Percentiles rank a stretch among this genome's conserved stretches.
These are phyloP conservation scores for Turdus rufiventris DNA, from an alignment of 2,113 vertebrate genomes.

Conservation along the genomic window DNA sequence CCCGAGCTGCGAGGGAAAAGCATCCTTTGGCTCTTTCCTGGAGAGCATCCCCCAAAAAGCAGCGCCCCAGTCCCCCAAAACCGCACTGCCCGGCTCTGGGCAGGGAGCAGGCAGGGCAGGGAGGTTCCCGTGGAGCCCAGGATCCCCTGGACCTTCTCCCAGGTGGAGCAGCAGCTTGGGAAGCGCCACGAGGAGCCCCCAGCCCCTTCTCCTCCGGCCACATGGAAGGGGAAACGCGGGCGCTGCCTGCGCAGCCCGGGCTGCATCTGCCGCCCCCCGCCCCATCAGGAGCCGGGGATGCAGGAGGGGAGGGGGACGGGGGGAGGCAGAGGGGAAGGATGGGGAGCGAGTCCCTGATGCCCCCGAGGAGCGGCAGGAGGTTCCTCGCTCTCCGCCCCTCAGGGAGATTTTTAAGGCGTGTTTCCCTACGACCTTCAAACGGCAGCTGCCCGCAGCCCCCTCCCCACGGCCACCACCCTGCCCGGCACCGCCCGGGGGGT, in stretches of 20 bases:
- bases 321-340: not conserved
- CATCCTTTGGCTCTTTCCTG: not conserved
- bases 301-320: not conserved
- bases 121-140: accelerated
- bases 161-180: not conserved
- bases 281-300: not conserved
- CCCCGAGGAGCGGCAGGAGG: not conserved
- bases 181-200: not conserved
- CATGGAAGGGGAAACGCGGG: not conserved
- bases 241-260: not conserved
- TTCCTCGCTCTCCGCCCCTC: not conserved
- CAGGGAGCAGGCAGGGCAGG: not conserved
- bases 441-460: not conserved
- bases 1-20: not conserved
- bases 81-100: accelerated
- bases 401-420: not conserved
- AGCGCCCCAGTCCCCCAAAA: accelerated
- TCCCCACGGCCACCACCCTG: not conserved
- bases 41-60: not conserved
- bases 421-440: slow-evolving; percentile 36
- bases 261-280: not conserved
- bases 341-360: not conserved
- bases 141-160: too few relatives aligned
- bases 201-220: not conserved
- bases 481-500: not conserved